Percentiles rank a stretch among this genome's conserved stretches.
phyloP scores from a whole-genome alignment of 2,888 invertebrate genomes.

The Galeruca laticollis region DNA sequence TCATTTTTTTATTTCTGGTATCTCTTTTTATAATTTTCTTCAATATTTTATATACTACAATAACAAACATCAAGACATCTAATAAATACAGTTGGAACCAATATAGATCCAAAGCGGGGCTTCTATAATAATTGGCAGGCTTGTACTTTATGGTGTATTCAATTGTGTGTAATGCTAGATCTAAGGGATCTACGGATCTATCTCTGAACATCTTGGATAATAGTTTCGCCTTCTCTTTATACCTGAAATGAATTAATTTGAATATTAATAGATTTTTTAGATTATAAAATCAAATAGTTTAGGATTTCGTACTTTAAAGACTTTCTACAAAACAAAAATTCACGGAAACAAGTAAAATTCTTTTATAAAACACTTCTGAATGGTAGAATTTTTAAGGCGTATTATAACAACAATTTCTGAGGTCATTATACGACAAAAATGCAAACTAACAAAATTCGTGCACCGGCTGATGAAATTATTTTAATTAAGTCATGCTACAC shows the following conservation, averaged over 20 bases:
- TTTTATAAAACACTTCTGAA: too few relatives aligned
- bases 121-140: neutral
- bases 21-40: conserved; percentile 7
- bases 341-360: too few relatives aligned
- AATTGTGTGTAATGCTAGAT: conserved; percentile 10
- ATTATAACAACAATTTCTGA: too few relatives aligned
- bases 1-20: conserved; percentile 12
- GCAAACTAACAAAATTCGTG: too few relatives aligned
- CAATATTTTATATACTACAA: neutral
- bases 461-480: too few relatives aligned
- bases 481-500: too few relatives aligned
- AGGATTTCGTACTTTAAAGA: too few relatives aligned
- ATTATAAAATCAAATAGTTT: too few relatives aligned
- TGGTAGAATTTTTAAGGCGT: too few relatives aligned
- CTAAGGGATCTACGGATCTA: conserved; percentile 14
- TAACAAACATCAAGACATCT: conserved; percentile 14
- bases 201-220: conserved; percentile 25
- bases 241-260: conserved; percentile 8
- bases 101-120: conserved; percentile 4
- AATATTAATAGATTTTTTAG: too few relatives aligned
- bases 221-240: conserved; percentile 5
- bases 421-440: too few relatives aligned
- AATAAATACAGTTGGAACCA: conserved; percentile 33
- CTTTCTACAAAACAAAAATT: too few relatives aligned
- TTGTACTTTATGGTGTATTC: conserved; percentile 12